These are phyloP conservation scores for Platyscapa corneri DNA, from an alignment of 1,140 invertebrate species.

Conservation along the genomic window DNA sequence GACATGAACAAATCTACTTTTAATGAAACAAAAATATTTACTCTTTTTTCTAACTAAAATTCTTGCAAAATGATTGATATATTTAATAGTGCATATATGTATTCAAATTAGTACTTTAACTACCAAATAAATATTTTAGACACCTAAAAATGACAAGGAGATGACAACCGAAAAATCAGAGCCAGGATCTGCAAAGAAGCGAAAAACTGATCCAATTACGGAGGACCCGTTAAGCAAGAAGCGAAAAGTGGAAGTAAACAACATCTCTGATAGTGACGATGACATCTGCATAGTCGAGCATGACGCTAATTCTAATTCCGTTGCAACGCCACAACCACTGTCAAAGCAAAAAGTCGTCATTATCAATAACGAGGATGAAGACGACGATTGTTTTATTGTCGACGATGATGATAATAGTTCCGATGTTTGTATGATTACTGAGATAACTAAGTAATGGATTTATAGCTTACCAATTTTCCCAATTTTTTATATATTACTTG, in stretches of 20 bases:
- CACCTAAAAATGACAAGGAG: background rate
- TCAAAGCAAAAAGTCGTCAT: slow-evolving; percentile 1
- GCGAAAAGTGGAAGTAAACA: slow-evolving; percentile 57
- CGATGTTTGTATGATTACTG: slow-evolving; percentile 23
- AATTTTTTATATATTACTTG: background rate
- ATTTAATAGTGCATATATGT: too few relatives aligned
- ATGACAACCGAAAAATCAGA: slow-evolving; percentile 15
- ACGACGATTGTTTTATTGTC: slow-evolving; percentile 50
- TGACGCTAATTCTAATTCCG: slow-evolving; percentile 54
- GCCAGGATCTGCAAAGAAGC: slow-evolving; percentile 55
- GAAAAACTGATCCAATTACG: slow-evolving; percentile 55
- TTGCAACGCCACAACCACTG: background rate
- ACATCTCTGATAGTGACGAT: slow-evolving; percentile 64
- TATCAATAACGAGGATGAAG: slow-evolving; percentile 22
- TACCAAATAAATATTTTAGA: slow-evolving; percentile 22
- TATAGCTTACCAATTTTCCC: background rate
- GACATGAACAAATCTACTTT: too few relatives aligned
- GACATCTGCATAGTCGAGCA: slow-evolving; percentile 71
- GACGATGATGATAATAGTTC: slow-evolving; percentile 36
- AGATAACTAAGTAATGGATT: background rate
- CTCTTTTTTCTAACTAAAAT: too few relatives aligned
- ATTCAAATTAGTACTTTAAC: too few relatives aligned
- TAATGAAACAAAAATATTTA: too few relatives aligned
- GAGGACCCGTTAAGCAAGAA: slow-evolving; percentile 60
- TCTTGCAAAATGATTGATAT: too few relatives aligned